Evolutionary conservation across 53 echinoderm and acorn worm species (phyloP), one percentile per base, ranked within the genome.

Genomic region (Antedon mediterranea): DNA sequence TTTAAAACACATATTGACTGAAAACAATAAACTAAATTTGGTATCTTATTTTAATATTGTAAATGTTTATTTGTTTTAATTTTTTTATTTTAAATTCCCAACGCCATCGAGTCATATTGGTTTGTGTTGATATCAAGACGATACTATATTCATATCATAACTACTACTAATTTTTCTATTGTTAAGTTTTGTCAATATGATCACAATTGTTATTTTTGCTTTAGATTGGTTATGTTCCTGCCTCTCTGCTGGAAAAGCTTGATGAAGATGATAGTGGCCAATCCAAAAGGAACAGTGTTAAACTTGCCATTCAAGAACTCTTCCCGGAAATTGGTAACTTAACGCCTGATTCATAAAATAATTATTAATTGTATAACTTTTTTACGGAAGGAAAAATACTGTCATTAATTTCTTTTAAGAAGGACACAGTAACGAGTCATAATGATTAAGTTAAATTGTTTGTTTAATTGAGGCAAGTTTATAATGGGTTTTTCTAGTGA

Each of bases 181-280:
- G n/a, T n/a, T n/a, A n/a, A n/a, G n/a, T n/a, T n/a, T n/a, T n/a
- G n/a, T n/a, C n/a, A n/a, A n/a, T n/a, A n/a, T n/a, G n/a, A n/a
- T 37, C 37, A 37, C 4, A 57, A 31, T 71, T 33, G 0, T 82
- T 43, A n/a, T 34, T 30, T 82, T n/a, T 73, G 34, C 0, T 33
- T 34, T 44, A 85, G 85, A 77, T 85, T 81, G 85, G 85, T 29
- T 85, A 85, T 30, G 81, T 85, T 43, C 81, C 85, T 29, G 43
- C 72, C 11, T n/a, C 43, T 29, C 33, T 85, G 33, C 37, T 85
- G 32, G 76, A 77, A 43, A 81, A 77, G 77, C 75, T 57, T 57
- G 57, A 6, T 23, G 57, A 18, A 57, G 57, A 57, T 15, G 57
- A 57, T 26, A 57, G 57, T 57, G 57, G 2, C 2, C 2, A 57